These are phyloP conservation scores for Drosophila varians DNA, from an alignment of 1,140 invertebrate species.

Conservation along the genomic window DNA sequence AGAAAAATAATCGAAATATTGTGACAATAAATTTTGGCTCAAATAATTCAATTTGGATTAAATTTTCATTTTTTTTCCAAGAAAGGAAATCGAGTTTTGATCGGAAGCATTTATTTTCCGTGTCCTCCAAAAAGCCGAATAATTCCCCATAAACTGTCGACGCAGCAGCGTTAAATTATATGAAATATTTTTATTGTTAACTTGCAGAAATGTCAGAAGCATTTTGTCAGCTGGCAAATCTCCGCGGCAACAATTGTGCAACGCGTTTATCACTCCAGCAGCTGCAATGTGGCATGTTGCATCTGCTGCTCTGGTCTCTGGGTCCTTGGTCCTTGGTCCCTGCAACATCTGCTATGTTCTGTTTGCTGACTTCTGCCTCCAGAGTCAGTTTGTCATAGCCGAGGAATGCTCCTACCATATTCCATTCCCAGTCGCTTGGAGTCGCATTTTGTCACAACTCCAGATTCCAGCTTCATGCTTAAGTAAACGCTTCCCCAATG, in stretches of 20 bases:
- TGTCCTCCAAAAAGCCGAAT: conserved; percentile 5
- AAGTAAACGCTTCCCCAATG: conserved; percentile 39
- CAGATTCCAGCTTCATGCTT: conserved; percentile 31
- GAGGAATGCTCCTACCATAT: conserved; percentile 9
- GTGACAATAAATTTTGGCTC: too few relatives aligned
- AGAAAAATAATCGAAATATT: neutral
- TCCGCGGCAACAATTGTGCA: conserved; percentile 44
- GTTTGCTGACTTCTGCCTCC: neutral
- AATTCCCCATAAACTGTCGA: conserved; percentile 34
- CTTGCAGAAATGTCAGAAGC: conserved; percentile 42
- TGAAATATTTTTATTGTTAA: conserved; percentile 51
- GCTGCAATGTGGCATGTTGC: conserved; percentile 31
- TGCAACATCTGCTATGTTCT: neutral
- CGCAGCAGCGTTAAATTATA: conserved; percentile 42
- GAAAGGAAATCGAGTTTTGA: too few relatives aligned
- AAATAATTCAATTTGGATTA: too few relatives aligned
- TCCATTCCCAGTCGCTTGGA: neutral
- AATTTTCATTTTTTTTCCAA: too few relatives aligned
- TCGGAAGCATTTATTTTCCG: neutral
- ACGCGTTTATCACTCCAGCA: conserved; percentile 50
- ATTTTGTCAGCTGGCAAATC: conserved; percentile 58
- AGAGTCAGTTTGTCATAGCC: conserved; percentile 32
- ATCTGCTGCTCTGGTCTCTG: conserved; percentile 19
- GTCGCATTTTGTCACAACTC: conserved; percentile 30
- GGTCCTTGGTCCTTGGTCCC: neutral